Conservation (phyloP, 1,140 invertebrate species). For the Druon quercuslanigerum region DNA sequence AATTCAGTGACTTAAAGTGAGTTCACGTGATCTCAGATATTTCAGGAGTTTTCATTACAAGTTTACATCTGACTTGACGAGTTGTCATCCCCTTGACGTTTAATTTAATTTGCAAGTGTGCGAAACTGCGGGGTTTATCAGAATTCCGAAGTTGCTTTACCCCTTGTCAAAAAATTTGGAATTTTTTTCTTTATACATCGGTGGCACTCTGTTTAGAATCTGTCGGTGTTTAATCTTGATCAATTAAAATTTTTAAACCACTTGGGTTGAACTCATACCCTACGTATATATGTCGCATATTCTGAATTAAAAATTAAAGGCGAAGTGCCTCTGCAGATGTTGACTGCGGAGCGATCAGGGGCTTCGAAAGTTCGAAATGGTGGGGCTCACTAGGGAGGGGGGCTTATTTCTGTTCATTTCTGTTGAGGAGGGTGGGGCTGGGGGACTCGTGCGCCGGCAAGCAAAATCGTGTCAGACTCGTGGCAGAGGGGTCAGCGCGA, state of each 20-base stretch:
- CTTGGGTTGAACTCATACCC: constrained; percentile 11
- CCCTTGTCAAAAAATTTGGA: too few relatives aligned
- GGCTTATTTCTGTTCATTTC: constrained; percentile 30
- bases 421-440: constrained; percentile 34
- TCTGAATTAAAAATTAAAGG: constrained; percentile 5
- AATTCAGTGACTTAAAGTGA: too few relatives aligned
- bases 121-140: too few relatives aligned
- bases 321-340: constrained; percentile 47
- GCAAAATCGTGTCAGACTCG: constrained; percentile 70
- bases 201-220: too few relatives aligned
- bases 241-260: background rate
- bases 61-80: too few relatives aligned
- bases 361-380: constrained; percentile 32
- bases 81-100: too few relatives aligned
- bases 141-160: too few relatives aligned
- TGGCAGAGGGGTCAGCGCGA: constrained; percentile 71
- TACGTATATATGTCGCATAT: constrained; percentile 40
- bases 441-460: constrained; percentile 47
- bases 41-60: too few relatives aligned
- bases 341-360: constrained; percentile 3
- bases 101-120: too few relatives aligned
- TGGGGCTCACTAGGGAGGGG: constrained; percentile 32
- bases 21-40: too few relatives aligned
- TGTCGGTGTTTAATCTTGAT: background rate
- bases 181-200: too few relatives aligned